These are phyloP conservation scores for Acrocephalus kingi DNA, from an alignment of 2,113 vertebrate genomes.

Conservation along the genomic window DNA sequence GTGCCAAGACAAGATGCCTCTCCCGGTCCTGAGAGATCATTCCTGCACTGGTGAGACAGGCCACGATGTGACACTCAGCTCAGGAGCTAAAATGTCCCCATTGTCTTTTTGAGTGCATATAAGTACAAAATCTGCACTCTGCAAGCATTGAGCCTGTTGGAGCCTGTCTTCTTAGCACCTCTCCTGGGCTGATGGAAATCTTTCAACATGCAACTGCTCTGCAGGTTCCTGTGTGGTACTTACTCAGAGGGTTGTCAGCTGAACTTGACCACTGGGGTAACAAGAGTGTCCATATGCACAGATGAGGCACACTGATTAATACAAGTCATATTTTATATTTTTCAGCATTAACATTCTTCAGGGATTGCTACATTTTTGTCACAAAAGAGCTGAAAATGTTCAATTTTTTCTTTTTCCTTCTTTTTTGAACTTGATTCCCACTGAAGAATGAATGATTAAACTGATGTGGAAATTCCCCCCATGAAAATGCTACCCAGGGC, in stretches of 20 bases:
- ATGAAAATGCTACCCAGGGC: background rate
- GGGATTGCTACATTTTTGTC: background rate
- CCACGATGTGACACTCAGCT: background rate
- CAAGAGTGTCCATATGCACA: background rate
- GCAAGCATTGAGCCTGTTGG: background rate
- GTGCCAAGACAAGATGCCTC: background rate
- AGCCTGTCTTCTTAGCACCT: background rate
- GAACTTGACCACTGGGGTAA: background rate
- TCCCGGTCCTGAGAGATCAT: background rate
- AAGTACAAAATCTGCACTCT: background rate
- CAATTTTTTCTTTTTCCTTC: background rate
- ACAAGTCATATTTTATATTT: background rate
- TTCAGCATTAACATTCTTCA: background rate
- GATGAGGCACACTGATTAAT: background rate
- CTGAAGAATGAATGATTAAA: background rate
- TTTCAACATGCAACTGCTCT: background rate
- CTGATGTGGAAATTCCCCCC: background rate
- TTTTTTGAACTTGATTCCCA: background rate
- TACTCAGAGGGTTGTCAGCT: background rate
- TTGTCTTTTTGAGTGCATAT: background rate
- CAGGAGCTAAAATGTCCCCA: accelerated
- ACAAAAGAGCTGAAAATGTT: background rate
- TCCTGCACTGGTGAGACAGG: accelerated
- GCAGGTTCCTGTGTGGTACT: background rate
- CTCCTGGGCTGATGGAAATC: background rate